Conservation (phyloP, 2,113 vertebrate genomes). For the Dascyllus trimaculatus region DNA sequence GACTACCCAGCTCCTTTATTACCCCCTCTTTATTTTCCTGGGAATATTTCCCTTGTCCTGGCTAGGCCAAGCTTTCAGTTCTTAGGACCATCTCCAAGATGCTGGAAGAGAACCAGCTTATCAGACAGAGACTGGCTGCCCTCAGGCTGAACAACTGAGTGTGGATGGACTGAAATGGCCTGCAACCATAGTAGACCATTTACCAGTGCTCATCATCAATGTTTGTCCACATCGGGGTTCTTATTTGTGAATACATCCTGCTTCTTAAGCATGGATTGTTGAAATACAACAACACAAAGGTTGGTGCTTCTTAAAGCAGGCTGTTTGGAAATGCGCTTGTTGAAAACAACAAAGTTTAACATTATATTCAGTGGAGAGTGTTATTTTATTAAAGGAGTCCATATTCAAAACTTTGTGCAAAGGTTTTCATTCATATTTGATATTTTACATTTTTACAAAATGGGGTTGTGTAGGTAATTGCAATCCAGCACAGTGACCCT, state of each 20-base stretch:
- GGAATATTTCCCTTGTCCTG: slow-evolving; percentile 4
- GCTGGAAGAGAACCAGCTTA: slow-evolving; percentile 90
- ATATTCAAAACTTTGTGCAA: not conserved
- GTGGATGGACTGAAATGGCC: not conserved
- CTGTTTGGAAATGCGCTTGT: not conserved
- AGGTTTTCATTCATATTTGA: not conserved
- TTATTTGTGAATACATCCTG: not conserved
- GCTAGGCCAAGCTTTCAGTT: slow-evolving; percentile 82
- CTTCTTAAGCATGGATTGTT: not conserved
- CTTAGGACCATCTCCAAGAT: slow-evolving; percentile 89
- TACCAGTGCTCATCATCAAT: not conserved
- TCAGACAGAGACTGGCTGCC: slow-evolving; percentile 83
- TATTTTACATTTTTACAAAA: not conserved
- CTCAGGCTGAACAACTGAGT: slow-evolving; percentile 64
- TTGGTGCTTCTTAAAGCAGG: not conserved
- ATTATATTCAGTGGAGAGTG: not conserved
- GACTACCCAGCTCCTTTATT: not conserved
- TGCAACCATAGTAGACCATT: not conserved
- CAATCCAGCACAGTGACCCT: not conserved
- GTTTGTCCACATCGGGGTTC: slow-evolving; percentile 1
- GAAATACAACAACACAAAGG: not conserved
- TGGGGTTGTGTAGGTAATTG: not conserved
- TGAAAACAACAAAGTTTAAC: not conserved
- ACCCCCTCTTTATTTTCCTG: not conserved
- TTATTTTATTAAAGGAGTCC: slow-evolving; percentile 34